These are phyloP conservation scores for Lasiurus cinereus DNA, from an alignment of 2,113 vertebrate genomes.

Conservation along the genomic window DNA sequence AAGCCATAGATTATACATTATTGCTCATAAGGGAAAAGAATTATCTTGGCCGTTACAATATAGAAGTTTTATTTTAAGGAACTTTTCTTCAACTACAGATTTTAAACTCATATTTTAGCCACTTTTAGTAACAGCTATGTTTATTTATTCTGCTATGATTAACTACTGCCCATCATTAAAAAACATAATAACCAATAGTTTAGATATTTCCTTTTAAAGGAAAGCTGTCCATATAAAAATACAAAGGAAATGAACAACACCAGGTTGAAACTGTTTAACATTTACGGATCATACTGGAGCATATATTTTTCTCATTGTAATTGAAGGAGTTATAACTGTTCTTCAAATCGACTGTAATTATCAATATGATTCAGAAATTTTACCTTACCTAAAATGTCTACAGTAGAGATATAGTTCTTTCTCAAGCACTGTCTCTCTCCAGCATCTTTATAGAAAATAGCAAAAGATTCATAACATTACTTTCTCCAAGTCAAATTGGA, in stretches of 20 bases:
- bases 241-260: background rate
- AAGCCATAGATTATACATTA: background rate
- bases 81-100: background rate
- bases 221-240: background rate
- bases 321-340: background rate
- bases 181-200: background rate
- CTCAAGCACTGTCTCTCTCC: background rate
- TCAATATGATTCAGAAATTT: slow-evolving; percentile 12
- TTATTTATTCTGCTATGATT: background rate
- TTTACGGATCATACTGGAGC: background rate
- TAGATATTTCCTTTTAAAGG: background rate
- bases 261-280: background rate
- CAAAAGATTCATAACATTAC: background rate
- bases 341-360: background rate
- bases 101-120: slow-evolving; percentile 4
- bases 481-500: background rate
- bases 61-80: slow-evolving; percentile 12
- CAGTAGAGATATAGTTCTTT: background rate
- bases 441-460: background rate
- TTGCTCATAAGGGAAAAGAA: background rate
- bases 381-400: background rate
- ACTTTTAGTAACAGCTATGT: background rate
- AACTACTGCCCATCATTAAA: background rate
- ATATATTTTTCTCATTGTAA: background rate
- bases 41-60: background rate